Conservation (phyloP, 2,797 vertebrate genomes). For the Rhabdophis nuchalis region DNA sequence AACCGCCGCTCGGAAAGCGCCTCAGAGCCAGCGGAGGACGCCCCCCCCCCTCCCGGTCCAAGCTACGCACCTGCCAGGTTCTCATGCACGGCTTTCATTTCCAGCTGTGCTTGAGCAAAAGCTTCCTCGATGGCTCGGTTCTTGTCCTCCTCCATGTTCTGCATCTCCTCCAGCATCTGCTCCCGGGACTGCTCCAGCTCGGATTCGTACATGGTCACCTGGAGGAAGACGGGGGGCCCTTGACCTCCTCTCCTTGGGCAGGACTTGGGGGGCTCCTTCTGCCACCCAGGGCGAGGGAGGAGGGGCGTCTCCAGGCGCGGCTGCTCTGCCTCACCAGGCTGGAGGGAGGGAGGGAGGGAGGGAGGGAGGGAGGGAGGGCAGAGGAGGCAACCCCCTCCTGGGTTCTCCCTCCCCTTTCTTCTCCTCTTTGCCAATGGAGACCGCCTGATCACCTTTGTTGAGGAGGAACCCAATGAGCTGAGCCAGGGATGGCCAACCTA, state of each 20-base stretch:
- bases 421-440: not conserved
- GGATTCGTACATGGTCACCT: constrained; percentile 85
- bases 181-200: constrained; percentile 87
- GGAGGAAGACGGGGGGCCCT: not conserved
- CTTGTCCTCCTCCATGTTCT: constrained; percentile 92
- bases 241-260: not conserved
- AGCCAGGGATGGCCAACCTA: too few species aligned
- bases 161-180: constrained; percentile 90
- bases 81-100: constrained; percentile 95
- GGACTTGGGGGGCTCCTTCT: not conserved
- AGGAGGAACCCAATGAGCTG: not conserved
- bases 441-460: not conserved
- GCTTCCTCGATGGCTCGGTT: constrained; percentile 89
- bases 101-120: constrained; percentile 86
- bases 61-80: constrained; percentile 84
- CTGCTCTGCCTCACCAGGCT: not conserved
- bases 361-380: not conserved
- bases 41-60: too few species aligned
- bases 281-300: not conserved
- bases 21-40: too few species aligned
- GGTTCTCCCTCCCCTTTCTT: not conserved
- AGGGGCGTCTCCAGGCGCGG: not conserved
- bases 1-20: not conserved
- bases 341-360: not conserved
- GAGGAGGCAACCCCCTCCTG: not conserved